Base-by-base conservation (phyloP, 2,797 vertebrate species). In the Masticophis lateralis region DNA sequence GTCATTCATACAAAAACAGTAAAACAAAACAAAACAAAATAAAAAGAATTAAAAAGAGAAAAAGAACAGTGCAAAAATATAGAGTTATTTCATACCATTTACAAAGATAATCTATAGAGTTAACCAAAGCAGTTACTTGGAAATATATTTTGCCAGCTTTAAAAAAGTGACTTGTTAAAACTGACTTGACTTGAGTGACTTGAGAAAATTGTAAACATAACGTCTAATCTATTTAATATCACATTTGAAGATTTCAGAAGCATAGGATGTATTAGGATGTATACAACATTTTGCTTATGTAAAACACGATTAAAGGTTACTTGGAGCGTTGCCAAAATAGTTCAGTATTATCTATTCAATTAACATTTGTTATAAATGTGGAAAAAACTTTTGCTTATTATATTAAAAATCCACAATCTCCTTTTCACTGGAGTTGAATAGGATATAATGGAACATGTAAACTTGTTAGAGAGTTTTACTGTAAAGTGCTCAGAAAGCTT, bases 301-400 rank as follows among this genome's bases (percentile, higher is more conserved):
- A 89, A 69, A 1, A 91, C 92, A 88, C n/a, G 93, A 53, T 87
- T 59, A 66, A 95, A 93, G 47, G 2, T 51, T 90, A 53, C 83
- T 60, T 25, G 87, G 28, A 51, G 63, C 47, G 10, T 27, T 92
- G 59, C 13, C 63, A 86, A 92, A 83, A 60, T 86, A 86, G 53
- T 47, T 89, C 59, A 57, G 53, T 55, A 51, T 32, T 92, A 60
- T 47, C 12, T 51, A 18, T 43, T 8, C 9, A 69, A 8, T 2
- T 57, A 51, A 9, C 51, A 20, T 20, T 87, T 93, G 20, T 47
- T 87, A 47, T 92, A 92, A 63, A 93, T 96, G 93, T 94, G 55
- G 32, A 13, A 94, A 93, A 22, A 89, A 57, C 53, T 43, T 0
- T 88, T 96, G 94, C 93, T 57, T 12, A 95, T 91, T 51, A 91